Conservation (phyloP, 2,888 invertebrate genomes). For the Pachliopta kotzebuea region DNA sequence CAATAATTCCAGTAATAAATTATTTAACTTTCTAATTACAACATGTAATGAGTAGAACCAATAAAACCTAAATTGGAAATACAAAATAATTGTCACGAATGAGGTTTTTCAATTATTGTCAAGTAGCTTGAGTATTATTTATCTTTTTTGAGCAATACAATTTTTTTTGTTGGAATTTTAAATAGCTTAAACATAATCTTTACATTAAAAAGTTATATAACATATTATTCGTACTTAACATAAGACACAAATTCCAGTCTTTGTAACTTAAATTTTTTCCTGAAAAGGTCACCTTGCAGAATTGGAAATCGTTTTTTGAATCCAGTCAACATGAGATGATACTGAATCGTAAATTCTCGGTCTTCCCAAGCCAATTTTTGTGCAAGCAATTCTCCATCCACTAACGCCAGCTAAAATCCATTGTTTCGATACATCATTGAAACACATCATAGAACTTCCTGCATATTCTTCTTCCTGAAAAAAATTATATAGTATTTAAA, state of each 20-base stretch:
- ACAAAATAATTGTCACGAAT: background rate
- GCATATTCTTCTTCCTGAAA: constrained; percentile 92
- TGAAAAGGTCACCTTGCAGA: constrained; percentile 62
- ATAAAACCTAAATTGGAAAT: background rate
- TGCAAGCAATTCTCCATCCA: constrained; percentile 93
- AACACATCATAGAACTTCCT: constrained; percentile 92
- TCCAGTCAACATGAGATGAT: constrained; percentile 92
- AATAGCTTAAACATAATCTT: constrained; percentile 35
- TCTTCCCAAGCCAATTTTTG: constrained; percentile 87
- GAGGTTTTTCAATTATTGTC: background rate
- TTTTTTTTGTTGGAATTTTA: constrained; percentile 22
- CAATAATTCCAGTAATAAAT: constrained; percentile 30
- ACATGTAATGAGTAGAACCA: constrained; percentile 30
- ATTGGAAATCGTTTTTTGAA: constrained; percentile 85
- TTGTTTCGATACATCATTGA: constrained; percentile 83
- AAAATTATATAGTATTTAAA: constrained; percentile 14
- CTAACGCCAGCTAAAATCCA: constrained; percentile 92
- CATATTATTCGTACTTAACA: constrained; percentile 14
- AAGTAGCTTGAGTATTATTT: constrained; percentile 21
- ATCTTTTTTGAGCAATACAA: constrained; percentile 7
- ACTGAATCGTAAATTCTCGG: constrained; percentile 92
- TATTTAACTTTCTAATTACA: constrained; percentile 30
- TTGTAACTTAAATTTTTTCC: constrained; percentile 34
- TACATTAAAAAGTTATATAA: constrained; percentile 29
- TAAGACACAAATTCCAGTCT: constrained; percentile 52